phyloP scores from a whole-genome alignment of 1,140 invertebrate species.

The silkworm (Bombyx mori) region DNA sequence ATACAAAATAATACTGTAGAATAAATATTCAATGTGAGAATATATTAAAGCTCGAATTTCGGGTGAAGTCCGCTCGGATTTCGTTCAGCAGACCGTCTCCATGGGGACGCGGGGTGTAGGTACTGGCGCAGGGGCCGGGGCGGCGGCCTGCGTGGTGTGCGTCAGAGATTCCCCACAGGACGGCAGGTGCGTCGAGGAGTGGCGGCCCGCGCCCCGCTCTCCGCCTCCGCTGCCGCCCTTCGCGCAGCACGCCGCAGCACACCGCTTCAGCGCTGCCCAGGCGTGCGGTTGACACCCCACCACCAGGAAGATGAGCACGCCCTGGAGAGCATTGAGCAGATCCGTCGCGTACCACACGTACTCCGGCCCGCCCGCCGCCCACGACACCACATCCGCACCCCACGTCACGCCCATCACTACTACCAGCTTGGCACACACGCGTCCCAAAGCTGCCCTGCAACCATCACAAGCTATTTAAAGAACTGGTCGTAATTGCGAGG shows the following conservation, averaged over 20 bases:
- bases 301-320: conserved; percentile 90
- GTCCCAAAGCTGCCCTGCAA: conserved; percentile 80
- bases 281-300: conserved; percentile 90
- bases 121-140: conserved; percentile 77
- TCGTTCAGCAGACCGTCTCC: conserved; percentile 71
- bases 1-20: conserved; percentile 53
- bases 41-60: conserved; percentile 13
- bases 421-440: conserved; percentile 86
- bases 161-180: conserved; percentile 83
- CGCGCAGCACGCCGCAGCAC: conserved; percentile 72
- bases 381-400: conserved; percentile 85
- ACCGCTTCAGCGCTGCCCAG: conserved; percentile 47
- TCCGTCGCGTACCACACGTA: conserved; percentile 86
- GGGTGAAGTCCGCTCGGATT: conserved; percentile 4
- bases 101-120: conserved; percentile 74
- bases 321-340: conserved; percentile 87
- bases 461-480: conserved; percentile 13
- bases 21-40: conserved; percentile 30
- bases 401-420: conserved; percentile 90
- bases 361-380: conserved; percentile 80
- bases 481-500: background rate
- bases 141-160: conserved; percentile 82
- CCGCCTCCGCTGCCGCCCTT: conserved; percentile 58
- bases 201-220: conserved; percentile 62
- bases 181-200: conserved; percentile 82